Conservation (phyloP, 2,888 invertebrate species). For the Caenorhabditis virilis region DNA sequence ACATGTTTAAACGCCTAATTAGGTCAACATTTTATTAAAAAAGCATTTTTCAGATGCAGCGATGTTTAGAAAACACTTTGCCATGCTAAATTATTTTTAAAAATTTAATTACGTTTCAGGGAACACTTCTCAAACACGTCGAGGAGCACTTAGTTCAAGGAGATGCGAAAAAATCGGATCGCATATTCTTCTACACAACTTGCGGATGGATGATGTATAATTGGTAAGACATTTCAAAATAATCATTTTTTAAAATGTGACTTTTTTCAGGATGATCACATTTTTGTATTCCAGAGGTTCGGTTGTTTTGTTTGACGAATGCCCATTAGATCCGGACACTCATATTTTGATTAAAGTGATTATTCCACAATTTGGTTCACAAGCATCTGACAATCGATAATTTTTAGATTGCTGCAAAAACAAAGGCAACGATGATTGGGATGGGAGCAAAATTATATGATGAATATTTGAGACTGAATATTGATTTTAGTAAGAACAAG, state of each 20-base stretch:
- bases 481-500: conserved; percentile 54
- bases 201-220: conserved; percentile 77
- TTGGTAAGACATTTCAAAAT: conserved; percentile 71
- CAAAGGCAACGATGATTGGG: conserved; percentile 72
- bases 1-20: too few relatives aligned
- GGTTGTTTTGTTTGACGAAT: conserved; percentile 74
- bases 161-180: conserved; percentile 71
- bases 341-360: conserved; percentile 72
- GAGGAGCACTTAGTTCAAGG: conserved; percentile 74
- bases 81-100: too few relatives aligned
- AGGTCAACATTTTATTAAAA: not conserved
- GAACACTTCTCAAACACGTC: conserved; percentile 73
- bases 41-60: not conserved
- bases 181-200: conserved; percentile 74
- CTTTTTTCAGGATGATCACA: conserved; percentile 64
- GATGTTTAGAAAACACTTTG: too few relatives aligned
- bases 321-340: conserved; percentile 72
- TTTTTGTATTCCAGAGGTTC: conserved; percentile 68
- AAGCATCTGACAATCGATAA: not conserved
- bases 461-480: conserved; percentile 71
- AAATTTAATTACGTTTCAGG: conserved; percentile 69
- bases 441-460: conserved; percentile 74
- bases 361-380: not conserved
- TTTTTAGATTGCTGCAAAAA: conserved; percentile 39
- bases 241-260: not conserved